phyloP scores from a whole-genome alignment of 2,113 vertebrate species.

The Syngnathus scovelli region DNA sequence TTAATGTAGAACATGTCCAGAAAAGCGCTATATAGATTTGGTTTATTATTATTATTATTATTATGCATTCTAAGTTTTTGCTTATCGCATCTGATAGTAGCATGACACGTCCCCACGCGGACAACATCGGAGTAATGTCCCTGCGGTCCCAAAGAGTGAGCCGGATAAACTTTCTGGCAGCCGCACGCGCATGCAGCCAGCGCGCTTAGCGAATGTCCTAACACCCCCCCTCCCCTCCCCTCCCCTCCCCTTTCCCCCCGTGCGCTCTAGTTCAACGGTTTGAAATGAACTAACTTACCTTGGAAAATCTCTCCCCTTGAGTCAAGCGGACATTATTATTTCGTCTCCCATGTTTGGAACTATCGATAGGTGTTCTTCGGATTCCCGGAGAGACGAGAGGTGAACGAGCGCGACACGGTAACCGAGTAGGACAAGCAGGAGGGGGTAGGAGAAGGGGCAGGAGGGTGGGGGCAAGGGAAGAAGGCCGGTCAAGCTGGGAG shows the following conservation, averaged over 20 bases:
- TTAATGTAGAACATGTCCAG: no score
- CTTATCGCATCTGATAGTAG: background rate
- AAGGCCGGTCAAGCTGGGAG: slow-evolving; percentile 5
- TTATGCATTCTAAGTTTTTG: no score
- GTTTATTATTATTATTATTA: no score
- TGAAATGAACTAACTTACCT: slow-evolving; percentile 35
- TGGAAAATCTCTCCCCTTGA: slow-evolving; percentile 37
- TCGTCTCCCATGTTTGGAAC: slow-evolving; percentile 58
- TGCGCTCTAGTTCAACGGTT: background rate
- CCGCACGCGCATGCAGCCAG: slow-evolving; percentile 4
- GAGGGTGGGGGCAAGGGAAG: background rate
- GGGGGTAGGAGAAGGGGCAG: slow-evolving; percentile 7
- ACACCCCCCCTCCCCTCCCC: no score
- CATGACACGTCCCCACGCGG: slow-evolving; percentile 28
- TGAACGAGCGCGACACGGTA: slow-evolving; percentile 20
- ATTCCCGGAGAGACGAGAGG: slow-evolving; percentile 28
- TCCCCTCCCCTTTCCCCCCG: background rate
- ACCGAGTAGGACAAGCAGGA: slow-evolving; percentile 20
- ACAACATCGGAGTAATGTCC: slow-evolving; percentile 33
- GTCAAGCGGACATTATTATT: slow-evolving; percentile 56
- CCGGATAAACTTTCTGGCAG: slow-evolving; percentile 51
- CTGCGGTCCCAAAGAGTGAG: slow-evolving; percentile 18
- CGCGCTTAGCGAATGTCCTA: slow-evolving; percentile 4
- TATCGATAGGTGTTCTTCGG: slow-evolving; percentile 29
- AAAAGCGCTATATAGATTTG: no score